A percentile compares a stretch with the other conserved stretches of the same genome.
Evolutionary conservation across 2,797 vertebrate species (phyloP).

Genomic region (Vultur gryphus): DNA sequence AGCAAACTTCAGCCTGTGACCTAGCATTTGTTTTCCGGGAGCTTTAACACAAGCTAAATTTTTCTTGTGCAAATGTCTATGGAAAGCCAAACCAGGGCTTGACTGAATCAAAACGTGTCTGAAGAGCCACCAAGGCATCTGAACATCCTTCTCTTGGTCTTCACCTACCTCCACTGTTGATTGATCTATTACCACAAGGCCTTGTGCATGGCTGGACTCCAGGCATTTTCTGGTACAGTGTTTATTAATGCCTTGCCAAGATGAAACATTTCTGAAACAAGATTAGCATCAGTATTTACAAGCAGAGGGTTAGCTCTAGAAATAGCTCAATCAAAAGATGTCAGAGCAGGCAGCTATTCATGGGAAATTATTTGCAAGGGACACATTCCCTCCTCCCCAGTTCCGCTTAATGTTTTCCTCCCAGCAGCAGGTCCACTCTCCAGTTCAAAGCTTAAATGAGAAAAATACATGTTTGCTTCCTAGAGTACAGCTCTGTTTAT

Average conservation of each 20-base stretch:
- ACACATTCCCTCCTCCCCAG: neutral
- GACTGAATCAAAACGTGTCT: neutral
- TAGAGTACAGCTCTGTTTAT: neutral
- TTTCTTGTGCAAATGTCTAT: neutral
- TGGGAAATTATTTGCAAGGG: slow-evolving; percentile 5
- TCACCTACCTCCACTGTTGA: neutral
- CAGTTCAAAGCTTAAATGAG: neutral
- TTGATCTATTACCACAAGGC: neutral
- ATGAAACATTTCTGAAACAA: slow-evolving; percentile 45
- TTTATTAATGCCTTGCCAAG: slow-evolving; percentile 48
- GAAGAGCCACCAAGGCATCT: neutral
- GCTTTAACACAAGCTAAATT: neutral
- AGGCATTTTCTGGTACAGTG: neutral
- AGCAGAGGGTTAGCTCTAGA: slow-evolving; percentile 15
- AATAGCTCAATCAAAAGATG: slow-evolving; percentile 47
- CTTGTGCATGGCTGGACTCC: neutral
- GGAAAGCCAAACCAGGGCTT: neutral
- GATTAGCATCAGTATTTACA: slow-evolving; percentile 49
- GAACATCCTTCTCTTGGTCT: neutral
- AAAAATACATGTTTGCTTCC: neutral
- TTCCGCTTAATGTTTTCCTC: neutral
- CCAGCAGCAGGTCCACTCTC: neutral
- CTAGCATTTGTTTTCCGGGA: neutral
- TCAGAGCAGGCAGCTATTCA: neutral
- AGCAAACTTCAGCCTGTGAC: neutral